phyloP scores from a whole-genome alignment of 2,888 invertebrate genomes.

The Dryococelus australis region DNA sequence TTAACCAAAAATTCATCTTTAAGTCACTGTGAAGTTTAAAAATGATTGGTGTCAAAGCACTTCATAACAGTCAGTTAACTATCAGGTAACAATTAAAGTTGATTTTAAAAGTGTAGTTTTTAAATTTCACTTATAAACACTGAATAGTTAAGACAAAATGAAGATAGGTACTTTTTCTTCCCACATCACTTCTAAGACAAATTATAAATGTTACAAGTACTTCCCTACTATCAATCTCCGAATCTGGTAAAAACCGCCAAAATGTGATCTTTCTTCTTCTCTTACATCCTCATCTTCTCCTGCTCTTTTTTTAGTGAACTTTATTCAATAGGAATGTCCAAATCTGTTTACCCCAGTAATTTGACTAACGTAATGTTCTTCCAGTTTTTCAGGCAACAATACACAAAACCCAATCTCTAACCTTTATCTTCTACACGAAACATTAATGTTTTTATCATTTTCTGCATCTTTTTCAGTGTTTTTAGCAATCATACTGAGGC shows the following conservation, averaged over 20 bases:
- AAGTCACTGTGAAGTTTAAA: too few relatives aligned
- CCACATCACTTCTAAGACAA: not conserved
- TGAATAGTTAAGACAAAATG: too few relatives aligned
- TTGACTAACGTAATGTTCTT: slow-evolving; percentile 12
- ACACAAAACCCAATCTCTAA: slow-evolving; percentile 11
- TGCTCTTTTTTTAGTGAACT: slow-evolving; percentile 2
- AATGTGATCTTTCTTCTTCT: not conserved
- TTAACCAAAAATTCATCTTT: too few relatives aligned
- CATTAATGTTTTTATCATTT: not conserved
- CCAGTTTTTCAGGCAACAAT: not conserved
- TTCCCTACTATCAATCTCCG: not conserved
- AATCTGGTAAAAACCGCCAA: not conserved
- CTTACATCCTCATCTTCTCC: not conserved
- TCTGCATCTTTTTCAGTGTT: not conserved
- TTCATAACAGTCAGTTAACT: too few relatives aligned
- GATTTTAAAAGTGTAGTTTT: too few relatives aligned
- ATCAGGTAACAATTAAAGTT: too few relatives aligned
- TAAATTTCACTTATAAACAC: too few relatives aligned
- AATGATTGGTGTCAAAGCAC: too few relatives aligned
- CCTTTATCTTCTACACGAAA: not conserved
- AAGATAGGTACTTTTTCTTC: too few relatives aligned
- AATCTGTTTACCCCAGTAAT: not conserved
- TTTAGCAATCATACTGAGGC: not conserved
- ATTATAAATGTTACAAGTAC: not conserved
- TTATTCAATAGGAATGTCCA: not conserved